Evolutionary conservation across 2,113 vertebrate genomes (phyloP).

Genomic region (Taxidea taxus): DNA sequence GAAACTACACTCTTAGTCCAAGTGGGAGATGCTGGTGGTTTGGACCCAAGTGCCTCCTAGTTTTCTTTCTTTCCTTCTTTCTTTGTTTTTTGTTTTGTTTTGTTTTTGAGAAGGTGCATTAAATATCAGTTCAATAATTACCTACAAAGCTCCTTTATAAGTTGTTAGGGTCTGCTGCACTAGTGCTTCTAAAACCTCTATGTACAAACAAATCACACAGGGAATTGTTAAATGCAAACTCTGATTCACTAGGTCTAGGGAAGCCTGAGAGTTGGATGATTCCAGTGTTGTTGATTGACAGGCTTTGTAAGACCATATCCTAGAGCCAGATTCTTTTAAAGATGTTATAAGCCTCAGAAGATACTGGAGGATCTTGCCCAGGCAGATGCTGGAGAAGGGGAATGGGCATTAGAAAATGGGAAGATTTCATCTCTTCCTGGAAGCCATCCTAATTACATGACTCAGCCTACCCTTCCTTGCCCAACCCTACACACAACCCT

Average conservation of each 20-base stretch:
- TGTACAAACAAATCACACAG: not conserved
- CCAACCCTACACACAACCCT: not conserved
- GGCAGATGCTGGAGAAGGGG: not conserved
- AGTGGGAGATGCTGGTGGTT: not conserved
- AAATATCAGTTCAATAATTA: not conserved
- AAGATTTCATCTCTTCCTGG: not conserved
- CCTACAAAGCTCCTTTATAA: not conserved
- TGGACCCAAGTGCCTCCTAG: not conserved
- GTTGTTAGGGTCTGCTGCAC: not conserved
- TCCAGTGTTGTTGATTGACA: not conserved
- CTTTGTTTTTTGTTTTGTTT: not conserved
- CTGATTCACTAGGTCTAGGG: not conserved
- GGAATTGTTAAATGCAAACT: not conserved
- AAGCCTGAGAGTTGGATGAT: not conserved
- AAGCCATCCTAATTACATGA: not conserved
- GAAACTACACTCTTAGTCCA: not conserved
- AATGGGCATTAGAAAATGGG: not conserved
- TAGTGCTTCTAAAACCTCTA: not conserved
- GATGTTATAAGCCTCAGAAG: not conserved
- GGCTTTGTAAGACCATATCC: not conserved
- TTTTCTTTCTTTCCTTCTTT: not conserved
- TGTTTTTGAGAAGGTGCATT: not conserved
- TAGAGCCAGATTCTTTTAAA: constrained; percentile 6
- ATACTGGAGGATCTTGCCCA: not conserved
- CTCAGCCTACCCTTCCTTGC: not conserved